Evolutionary conservation across 2,113 vertebrate genomes (phyloP), one percentile per base, ranked within the genome.

Genomic region (Apodemus sylvaticus): DNA sequence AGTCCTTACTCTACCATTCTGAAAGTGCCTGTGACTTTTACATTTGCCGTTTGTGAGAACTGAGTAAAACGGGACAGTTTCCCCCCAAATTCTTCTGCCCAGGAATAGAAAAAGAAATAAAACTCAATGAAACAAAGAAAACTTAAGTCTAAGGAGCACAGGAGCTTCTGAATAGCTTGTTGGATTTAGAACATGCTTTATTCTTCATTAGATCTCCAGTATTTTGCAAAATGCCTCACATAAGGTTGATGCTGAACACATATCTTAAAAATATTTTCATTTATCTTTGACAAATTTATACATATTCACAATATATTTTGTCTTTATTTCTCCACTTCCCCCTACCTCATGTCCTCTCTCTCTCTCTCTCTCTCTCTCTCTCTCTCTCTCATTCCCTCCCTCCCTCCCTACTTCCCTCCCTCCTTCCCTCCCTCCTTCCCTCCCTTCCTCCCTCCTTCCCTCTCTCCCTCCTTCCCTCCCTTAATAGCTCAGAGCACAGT

Each of bases 191-290:
- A 19, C 20, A 81, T 71, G 5, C 85, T 64, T 93, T 66, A 73
- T 89, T 93, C 22, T 85, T 60, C 66, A 81, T 71, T 86, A 81
- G 74, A 90, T 94, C 68, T 14, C 8, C 45, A 94, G n/a, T 48
- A 92, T 77, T 93, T 96, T 94, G 42, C 42, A 82, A 86, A 91
- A 55, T 89, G 20, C 16, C 58, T 77, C 20, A 55, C 74, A 64
- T 51, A 90, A 92, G 29, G 45, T 55, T 92, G 91, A 76, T 71
- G 34, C 39, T 82, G 73, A 86, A 76, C 70, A 88, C 53, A 60
- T 62, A 83, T 62, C 42, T 83, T 29, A 62, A 83, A 81, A 83
- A 42, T 10, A 62, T 39, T 83, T 39, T 83, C 11, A 31, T 83
- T 83, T 60, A 62, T 19, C 26, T 62, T 62, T 83, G 24, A 62